Conservation (phyloP, 2,797 vertebrate species). For the Phoxinus dragarum region DNA sequence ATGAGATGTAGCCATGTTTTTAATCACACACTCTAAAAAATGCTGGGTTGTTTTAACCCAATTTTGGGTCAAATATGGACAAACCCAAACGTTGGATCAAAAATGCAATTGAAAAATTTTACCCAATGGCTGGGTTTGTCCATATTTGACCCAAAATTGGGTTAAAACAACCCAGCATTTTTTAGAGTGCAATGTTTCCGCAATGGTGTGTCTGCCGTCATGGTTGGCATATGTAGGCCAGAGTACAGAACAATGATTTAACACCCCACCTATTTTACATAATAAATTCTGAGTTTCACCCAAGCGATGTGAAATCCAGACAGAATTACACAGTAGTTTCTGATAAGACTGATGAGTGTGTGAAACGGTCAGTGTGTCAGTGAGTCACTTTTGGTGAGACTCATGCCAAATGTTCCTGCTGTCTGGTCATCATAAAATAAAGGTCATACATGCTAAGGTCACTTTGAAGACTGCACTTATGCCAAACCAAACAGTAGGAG, state of each 20-base stretch:
- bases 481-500: neutral
- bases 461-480: neutral
- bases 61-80: no score
- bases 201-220: neutral
- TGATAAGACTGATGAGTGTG: neutral
- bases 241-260: slow-evolving; percentile 34
- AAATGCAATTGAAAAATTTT: no score
- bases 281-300: slow-evolving; percentile 6
- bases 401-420: neutral
- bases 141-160: no score
- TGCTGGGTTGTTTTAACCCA: no score
- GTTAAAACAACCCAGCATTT: no score
- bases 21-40: neutral
- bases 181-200: neutral
- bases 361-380: slow-evolving; percentile 65
- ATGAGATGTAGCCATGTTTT: neutral
- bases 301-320: slow-evolving; percentile 21
- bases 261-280: slow-evolving; percentile 23
- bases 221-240: slow-evolving; percentile 21
- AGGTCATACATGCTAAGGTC: neutral
- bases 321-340: neutral
- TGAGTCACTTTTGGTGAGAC: slow-evolving; percentile 44
- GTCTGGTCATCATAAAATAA: neutral
- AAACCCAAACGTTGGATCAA: no score
- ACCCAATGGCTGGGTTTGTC: no score